These are phyloP conservation scores for Bombus affinis DNA, from an alignment of 1,140 invertebrate genomes.

Conservation along the genomic window DNA sequence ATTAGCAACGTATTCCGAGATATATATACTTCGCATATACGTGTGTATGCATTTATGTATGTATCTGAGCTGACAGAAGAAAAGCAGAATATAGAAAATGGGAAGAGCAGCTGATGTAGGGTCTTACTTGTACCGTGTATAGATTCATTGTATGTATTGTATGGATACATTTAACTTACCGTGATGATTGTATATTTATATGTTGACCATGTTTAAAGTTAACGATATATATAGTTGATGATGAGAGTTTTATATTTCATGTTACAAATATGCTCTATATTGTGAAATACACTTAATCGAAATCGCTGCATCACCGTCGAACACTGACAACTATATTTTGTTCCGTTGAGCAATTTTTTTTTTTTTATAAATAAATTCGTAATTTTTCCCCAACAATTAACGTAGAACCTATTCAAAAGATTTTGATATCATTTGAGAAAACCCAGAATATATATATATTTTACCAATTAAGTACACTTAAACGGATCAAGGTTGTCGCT, in stretches of 20 bases:
- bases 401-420: background rate
- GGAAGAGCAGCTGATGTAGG: constrained; percentile 48
- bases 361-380: constrained; percentile 74
- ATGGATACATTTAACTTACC: constrained; percentile 70
- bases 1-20: constrained; percentile 60
- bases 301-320: constrained; percentile 67
- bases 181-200: constrained; percentile 80
- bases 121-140: constrained; percentile 55
- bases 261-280: constrained; percentile 72
- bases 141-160: constrained; percentile 73
- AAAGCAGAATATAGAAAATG: background rate
- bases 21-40: constrained; percentile 32
- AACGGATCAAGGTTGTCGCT: background rate
- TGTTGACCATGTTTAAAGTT: constrained; percentile 77
- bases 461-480: background rate
- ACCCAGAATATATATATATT: background rate
- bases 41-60: constrained; percentile 53
- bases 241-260: constrained; percentile 81
- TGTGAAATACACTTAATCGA: constrained; percentile 66
- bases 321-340: constrained; percentile 61
- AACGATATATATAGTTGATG: constrained; percentile 77
- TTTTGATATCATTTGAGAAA: background rate
- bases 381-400: constrained; percentile 63
- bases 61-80: constrained; percentile 27
- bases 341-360: constrained; percentile 61